Evolutionary conservation across 2,888 invertebrate genomes (phyloP).

Genomic region (Brachylomia viminalis): DNA sequence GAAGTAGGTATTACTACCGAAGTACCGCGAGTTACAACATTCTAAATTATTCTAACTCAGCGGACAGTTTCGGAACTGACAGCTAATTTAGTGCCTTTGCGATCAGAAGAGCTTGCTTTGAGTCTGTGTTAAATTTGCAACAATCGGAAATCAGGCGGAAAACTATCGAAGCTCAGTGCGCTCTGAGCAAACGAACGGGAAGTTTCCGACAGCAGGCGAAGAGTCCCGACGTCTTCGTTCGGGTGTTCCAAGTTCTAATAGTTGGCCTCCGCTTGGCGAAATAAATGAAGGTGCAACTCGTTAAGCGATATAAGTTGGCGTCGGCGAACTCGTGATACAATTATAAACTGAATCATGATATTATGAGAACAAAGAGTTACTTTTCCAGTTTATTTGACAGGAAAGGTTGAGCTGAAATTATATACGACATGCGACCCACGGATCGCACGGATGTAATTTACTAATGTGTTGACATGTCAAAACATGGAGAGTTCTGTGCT

Average conservation of each 20-base stretch:
- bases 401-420: neutral
- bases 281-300: constrained; percentile 61
- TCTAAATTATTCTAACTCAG: constrained; percentile 65
- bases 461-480: neutral
- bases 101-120: constrained; percentile 81
- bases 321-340: constrained; percentile 38
- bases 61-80: constrained; percentile 72
- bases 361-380: constrained; percentile 6
- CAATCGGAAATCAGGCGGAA: constrained; percentile 86
- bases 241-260: constrained; percentile 67
- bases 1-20: constrained; percentile 42
- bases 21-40: constrained; percentile 53
- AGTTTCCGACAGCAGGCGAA: constrained; percentile 78
- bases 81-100: constrained; percentile 82
- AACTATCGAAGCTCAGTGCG: constrained; percentile 80
- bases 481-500: neutral
- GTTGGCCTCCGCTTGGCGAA: constrained; percentile 62
- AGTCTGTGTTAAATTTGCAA: constrained; percentile 83
- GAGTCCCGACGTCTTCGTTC: constrained; percentile 75
- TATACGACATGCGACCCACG: neutral
- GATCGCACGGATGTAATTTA: neutral
- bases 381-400: neutral
- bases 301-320: constrained; percentile 48
- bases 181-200: constrained; percentile 79
- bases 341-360: constrained; percentile 43